phyloP scores from a whole-genome alignment of 2,888 invertebrate species.

The Petrolisthes manimaculis region DNA sequence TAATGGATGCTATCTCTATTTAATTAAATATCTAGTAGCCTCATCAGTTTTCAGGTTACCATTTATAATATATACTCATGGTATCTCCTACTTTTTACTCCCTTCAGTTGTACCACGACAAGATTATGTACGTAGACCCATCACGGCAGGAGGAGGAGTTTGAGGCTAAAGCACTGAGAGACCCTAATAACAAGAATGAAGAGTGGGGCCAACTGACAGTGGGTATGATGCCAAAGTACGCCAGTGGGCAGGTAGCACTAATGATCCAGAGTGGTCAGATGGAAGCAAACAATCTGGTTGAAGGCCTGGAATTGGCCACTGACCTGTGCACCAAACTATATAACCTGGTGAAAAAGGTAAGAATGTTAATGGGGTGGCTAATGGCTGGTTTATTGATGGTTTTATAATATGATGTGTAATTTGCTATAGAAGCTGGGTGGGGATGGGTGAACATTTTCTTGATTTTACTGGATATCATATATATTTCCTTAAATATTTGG shows the following conservation, averaged over 20 bases:
- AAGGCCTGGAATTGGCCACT: conserved; percentile 49
- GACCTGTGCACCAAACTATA: conserved; percentile 57
- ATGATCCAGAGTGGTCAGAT: conserved; percentile 57
- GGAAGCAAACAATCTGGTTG: conserved; percentile 33
- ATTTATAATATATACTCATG: no score
- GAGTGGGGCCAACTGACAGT: conserved; percentile 45
- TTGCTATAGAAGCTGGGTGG: no score
- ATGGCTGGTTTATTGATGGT: no score
- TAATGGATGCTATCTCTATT: no score
- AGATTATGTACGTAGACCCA: conserved; percentile 38
- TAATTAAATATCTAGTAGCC: no score
- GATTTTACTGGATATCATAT: no score
- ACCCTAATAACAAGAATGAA: background rate
- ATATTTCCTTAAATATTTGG: no score
- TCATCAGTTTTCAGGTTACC: no score
- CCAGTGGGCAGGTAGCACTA: conserved; percentile 58
- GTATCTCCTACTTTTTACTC: background rate
- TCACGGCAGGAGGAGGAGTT: conserved; percentile 38
- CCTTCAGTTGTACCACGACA: conserved; percentile 42
- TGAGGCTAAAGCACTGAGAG: background rate
- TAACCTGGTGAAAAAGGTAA: conserved; percentile 53
- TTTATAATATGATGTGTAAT: no score
- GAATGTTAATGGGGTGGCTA: background rate
- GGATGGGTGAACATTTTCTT: no score
- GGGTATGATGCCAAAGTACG: conserved; percentile 63